Evolutionary conservation across 1,140 invertebrate species (phyloP).

Genomic region (Listronotus oregonensis): DNA sequence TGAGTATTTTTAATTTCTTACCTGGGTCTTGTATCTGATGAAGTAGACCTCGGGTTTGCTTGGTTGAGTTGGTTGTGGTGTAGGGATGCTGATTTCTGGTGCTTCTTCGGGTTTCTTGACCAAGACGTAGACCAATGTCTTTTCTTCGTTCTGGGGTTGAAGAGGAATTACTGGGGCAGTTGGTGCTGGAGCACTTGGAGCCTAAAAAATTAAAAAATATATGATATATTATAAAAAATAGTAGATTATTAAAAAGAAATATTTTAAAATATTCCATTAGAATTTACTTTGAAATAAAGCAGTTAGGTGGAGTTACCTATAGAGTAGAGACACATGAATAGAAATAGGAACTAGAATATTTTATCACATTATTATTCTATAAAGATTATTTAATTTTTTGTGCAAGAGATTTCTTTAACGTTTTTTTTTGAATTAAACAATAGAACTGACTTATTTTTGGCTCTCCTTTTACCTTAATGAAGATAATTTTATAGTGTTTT

Average conservation of each 20-base stretch:
- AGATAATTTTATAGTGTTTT: constrained; percentile 90
- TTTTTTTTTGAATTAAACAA: no score
- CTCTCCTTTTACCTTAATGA: constrained; percentile 67
- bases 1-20: no score
- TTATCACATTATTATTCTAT: no score
- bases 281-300: no score
- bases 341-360: no score
- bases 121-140: constrained; percentile 87
- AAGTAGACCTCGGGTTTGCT: constrained; percentile 88
- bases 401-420: no score
- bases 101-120: constrained; percentile 87
- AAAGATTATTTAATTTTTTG: no score
- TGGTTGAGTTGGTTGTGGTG: constrained; percentile 78
- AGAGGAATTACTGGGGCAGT: constrained; percentile 77
- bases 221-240: neutral
- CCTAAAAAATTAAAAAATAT: constrained; percentile 50
- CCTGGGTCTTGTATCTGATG: constrained; percentile 84
- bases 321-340: no score
- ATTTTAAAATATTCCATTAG: no score
- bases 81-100: constrained; percentile 78
- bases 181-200: constrained; percentile 78
- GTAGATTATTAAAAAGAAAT: no score
- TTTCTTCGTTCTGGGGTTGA: constrained; percentile 83
- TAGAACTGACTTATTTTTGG: no score
- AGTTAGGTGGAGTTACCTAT: no score